Evolutionary conservation across 1,140 invertebrate species (phyloP).

Genomic region (Drosophila lowei): DNA sequence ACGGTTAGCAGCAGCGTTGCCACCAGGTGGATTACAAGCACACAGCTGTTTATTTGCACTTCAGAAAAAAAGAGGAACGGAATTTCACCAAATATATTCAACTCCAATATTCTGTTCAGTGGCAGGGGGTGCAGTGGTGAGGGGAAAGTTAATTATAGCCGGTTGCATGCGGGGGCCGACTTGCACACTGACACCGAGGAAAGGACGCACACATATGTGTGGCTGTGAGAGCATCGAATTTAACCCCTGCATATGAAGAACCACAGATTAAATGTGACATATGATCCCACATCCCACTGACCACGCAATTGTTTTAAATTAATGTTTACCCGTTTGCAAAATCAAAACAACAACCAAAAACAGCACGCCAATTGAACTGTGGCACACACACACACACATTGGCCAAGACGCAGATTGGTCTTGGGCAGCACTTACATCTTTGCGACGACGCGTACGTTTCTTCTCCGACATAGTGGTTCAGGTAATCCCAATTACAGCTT

Average conservation of each 20-base stretch:
- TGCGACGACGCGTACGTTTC: conserved; percentile 79
- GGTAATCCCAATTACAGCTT: conserved; percentile 9
- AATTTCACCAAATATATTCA: not conserved
- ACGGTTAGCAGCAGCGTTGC: conserved; percentile 35
- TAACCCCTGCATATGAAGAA: conserved; percentile 26
- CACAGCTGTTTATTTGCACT: conserved; percentile 47
- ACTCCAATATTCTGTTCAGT: too few species aligned
- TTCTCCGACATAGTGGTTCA: conserved; percentile 76
- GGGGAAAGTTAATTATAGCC: conserved; percentile 60
- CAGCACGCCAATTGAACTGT: conserved; percentile 57
- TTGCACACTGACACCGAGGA: conserved; percentile 1
- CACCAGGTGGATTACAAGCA: conserved; percentile 33
- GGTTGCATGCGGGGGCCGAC: conserved; percentile 31
- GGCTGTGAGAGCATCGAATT: conserved; percentile 28
- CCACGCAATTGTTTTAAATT: conserved; percentile 14
- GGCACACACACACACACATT: conserved; percentile 5
- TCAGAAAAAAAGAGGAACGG: not conserved
- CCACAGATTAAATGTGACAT: conserved; percentile 1
- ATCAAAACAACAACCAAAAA: conserved; percentile 65
- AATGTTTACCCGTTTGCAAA: conserved; percentile 9
- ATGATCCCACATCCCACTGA: conserved; percentile 5
- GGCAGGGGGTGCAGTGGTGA: not conserved
- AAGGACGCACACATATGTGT: conserved; percentile 9
- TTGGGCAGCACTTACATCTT: conserved; percentile 74
- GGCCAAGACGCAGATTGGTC: conserved; percentile 12